Evolutionary conservation across 2,113 vertebrate genomes (phyloP).

Genomic region (Daphoenositta chrysoptera): DNA sequence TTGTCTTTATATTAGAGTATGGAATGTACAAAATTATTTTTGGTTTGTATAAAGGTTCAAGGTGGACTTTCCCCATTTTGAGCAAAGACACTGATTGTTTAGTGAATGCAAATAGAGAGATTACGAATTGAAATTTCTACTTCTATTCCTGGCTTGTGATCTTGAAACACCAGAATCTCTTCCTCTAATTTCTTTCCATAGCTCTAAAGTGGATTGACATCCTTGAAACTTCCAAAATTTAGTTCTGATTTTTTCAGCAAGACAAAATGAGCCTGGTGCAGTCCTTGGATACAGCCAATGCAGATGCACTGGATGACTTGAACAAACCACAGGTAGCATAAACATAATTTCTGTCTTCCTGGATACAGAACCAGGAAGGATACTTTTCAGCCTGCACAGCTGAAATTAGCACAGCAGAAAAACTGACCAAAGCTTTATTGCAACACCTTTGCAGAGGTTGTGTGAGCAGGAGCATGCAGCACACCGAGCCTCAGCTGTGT

Average conservation of each 20-base stretch:
- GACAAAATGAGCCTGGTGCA: background rate
- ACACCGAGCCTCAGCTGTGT: background rate
- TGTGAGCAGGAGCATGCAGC: background rate
- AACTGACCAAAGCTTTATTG: background rate
- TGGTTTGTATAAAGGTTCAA: background rate
- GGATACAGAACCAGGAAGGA: background rate
- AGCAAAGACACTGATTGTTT: background rate
- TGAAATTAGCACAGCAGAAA: background rate
- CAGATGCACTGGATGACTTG: background rate
- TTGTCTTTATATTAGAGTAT: background rate
- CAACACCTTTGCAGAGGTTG: background rate
- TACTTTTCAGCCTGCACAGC: fast-evolving
- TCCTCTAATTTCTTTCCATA: background rate
- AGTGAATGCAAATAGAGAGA: background rate
- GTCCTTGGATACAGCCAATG: fast-evolving
- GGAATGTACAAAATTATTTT: background rate
- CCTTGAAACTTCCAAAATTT: background rate
- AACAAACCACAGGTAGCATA: background rate
- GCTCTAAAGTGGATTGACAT: background rate
- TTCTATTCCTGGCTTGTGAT: background rate
- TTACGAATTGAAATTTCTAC: background rate
- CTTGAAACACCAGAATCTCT: background rate
- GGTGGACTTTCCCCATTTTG: background rate
- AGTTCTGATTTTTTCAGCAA: background rate
- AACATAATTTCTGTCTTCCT: background rate